Evolutionary conservation across 2,888 invertebrate species (phyloP).

Genomic region (Ctena decussata): DNA sequence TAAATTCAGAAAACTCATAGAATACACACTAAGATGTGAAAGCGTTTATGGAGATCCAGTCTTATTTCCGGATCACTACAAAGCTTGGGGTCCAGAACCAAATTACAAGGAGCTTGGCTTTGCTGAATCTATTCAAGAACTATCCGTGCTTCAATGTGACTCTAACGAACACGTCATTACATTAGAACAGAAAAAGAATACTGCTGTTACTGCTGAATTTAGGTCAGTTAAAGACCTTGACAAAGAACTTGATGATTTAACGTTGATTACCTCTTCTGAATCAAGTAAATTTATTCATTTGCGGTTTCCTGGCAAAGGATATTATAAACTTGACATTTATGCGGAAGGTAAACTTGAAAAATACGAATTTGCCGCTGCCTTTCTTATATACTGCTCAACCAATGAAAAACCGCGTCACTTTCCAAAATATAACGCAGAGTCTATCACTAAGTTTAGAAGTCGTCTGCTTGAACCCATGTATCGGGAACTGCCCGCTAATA

Average conservation of each 20-base stretch:
- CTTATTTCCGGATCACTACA: conserved; percentile 61
- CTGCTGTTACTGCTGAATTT: conserved; percentile 55
- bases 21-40: conserved; percentile 58
- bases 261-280: conserved; percentile 56
- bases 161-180: conserved; percentile 52
- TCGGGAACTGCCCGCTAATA: conserved; percentile 59
- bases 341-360: conserved; percentile 62
- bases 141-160: conserved; percentile 55
- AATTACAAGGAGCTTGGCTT: conserved; percentile 69
- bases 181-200: conserved; percentile 54
- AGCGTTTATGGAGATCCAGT: conserved; percentile 33
- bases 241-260: conserved; percentile 55
- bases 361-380: conserved; percentile 62
- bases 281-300: conserved; percentile 50
- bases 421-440: conserved; percentile 67
- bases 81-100: conserved; percentile 67
- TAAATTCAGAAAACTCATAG: conserved; percentile 58
- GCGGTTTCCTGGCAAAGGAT: conserved; percentile 64
- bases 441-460: conserved; percentile 54
- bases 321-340: conserved; percentile 65
- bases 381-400: conserved; percentile 57
- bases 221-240: conserved; percentile 52
- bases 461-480: conserved; percentile 60
- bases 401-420: conserved; percentile 40
- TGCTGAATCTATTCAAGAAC: conserved; percentile 54